Percentiles rank a stretch among this genome's conserved stretches.
These are phyloP conservation scores for Artemia franciscana DNA, from an alignment of 1,140 invertebrate species.

Conservation along the genomic window DNA sequence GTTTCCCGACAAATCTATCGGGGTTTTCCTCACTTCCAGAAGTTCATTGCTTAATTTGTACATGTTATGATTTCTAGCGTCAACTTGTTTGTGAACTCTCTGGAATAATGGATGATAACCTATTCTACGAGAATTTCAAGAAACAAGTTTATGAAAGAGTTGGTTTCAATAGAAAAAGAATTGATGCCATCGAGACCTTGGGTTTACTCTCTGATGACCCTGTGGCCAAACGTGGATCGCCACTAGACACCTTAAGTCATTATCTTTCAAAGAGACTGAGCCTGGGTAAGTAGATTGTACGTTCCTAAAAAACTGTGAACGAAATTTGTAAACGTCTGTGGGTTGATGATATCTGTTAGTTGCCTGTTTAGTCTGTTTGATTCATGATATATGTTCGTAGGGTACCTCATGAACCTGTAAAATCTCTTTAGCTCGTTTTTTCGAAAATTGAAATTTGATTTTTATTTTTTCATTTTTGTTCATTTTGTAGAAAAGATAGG, in stretches of 20 bases:
- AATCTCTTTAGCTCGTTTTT: no score
- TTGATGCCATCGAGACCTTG: slow-evolving; percentile 51
- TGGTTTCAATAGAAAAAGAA: slow-evolving; percentile 33
- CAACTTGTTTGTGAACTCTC: slow-evolving; percentile 64
- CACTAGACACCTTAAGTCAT: slow-evolving; percentile 73
- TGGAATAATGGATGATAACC: slow-evolving; percentile 55
- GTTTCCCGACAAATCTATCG: no score
- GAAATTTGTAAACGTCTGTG: no score
- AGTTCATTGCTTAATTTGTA: slow-evolving; percentile 2
- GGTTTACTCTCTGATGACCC: slow-evolving; percentile 58
- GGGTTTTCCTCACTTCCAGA: slow-evolving; percentile 1
- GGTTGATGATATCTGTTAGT: no score
- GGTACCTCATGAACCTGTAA: no score
- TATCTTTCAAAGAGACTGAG: slow-evolving; percentile 65
- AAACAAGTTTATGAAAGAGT: slow-evolving; percentile 47
- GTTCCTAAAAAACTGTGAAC: no score
- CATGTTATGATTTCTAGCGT: slow-evolving; percentile 28
- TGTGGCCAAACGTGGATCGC: slow-evolving; percentile 58
- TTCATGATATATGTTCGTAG: no score
- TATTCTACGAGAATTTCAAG: slow-evolving; percentile 81
- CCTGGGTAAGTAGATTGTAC: slow-evolving; percentile 42
- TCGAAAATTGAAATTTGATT: no score
- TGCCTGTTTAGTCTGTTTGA: no score
- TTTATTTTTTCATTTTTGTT: no score
- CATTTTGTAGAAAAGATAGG: no score